phyloP scores from a whole-genome alignment of 2,888 invertebrate genomes.

The Napeogenes inachia region DNA sequence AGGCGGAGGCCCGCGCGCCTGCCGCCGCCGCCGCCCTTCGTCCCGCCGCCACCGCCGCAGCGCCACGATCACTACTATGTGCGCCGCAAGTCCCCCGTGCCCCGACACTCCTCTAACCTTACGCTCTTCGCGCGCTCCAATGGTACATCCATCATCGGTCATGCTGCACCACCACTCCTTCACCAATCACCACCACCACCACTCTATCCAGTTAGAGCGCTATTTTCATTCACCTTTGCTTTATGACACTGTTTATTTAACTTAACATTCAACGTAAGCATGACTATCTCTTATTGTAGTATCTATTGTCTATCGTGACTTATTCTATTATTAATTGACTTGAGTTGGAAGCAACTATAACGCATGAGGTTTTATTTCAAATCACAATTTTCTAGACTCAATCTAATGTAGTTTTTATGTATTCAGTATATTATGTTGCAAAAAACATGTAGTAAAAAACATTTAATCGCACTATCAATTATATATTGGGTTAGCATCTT shows the following conservation, averaged over 20 bases:
- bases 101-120: slow-evolving; percentile 63
- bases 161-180: slow-evolving; percentile 33
- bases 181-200: slow-evolving; percentile 34
- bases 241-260: neutral
- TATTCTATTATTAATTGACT: too few species aligned
- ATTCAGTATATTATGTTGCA: too few species aligned
- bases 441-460: too few species aligned
- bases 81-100: slow-evolving; percentile 72
- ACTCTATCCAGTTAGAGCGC: slow-evolving; percentile 36
- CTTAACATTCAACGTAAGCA: too few species aligned
- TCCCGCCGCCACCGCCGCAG: slow-evolving; percentile 70
- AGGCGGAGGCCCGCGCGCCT: slow-evolving; percentile 68
- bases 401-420: too few species aligned
- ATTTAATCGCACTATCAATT: too few species aligned
- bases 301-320: too few species aligned
- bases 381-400: too few species aligned
- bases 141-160: slow-evolving; percentile 45
- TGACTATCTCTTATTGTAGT: too few species aligned
- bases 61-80: slow-evolving; percentile 73
- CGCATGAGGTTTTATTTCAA: too few species aligned
- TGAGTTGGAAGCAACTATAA: too few species aligned
- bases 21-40: slow-evolving; percentile 72
- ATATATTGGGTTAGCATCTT: too few species aligned
- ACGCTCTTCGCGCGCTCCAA: slow-evolving; percentile 69
- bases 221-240: neutral